Base-by-base conservation (phyloP, 2,888 invertebrate species). In the Drosophila phalerata region DNA sequence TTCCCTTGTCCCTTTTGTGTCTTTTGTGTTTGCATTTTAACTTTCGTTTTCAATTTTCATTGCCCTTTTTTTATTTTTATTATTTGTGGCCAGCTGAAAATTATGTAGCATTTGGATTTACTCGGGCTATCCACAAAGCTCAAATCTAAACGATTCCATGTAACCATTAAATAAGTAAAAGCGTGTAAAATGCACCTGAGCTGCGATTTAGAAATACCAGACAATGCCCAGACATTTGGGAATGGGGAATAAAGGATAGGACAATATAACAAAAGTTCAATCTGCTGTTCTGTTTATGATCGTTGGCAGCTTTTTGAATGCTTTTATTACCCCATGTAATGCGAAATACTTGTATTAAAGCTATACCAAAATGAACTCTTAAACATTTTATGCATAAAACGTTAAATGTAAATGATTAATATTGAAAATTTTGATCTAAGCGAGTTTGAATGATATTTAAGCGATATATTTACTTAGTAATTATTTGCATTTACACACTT, bases 31-130 rank as follows among this genome's bases (percentile, higher is more conserved):
- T 73, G 75, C 78, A 77, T 77, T 76, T 76, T 45, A 61, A 89
- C 85, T 85, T 81, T 88, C 85, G 49, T 89, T 85, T 85, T 85
- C 85, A 84, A 89, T 85, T 87, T 85, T 73, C 85, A 75, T 69
- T 70, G 76, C 66, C 73, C 69, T 80, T 69, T 66, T 63, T 48
- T 56, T 56, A 40, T 66, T 63, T 48, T 56, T 56, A 40, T 56
- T 58, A 66, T 76, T 80, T 80, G 77, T 37, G 67, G 70, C 73
- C 61, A 63, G 55, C 69, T 76, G 69, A 64, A 77, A 79, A 74
- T 77, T 42, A 78, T 78, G 65, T 69, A 55, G 62, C 78, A 51
- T 56, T 70, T 60, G 69, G 64, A 63, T 69, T 77, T 71, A 62
- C 65, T 61, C 38, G 38, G 30, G 45, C 17, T 42, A 15, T 28